Evolutionary conservation across 2,113 vertebrate species (phyloP), one percentile per base, ranked within the genome.

Genomic region (Columbina picui): DNA sequence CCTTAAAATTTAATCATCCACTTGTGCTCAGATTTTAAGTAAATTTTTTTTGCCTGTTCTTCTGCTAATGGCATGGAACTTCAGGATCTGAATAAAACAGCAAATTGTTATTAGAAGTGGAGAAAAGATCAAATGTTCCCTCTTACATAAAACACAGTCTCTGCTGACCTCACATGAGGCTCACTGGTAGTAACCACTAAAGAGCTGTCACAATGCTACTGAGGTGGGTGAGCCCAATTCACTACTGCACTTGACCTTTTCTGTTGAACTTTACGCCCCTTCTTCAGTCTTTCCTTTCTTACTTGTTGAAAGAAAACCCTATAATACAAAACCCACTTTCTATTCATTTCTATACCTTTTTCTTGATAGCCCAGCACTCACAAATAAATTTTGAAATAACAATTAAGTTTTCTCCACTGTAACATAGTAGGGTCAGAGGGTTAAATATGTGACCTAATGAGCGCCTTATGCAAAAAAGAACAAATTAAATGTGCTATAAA

Each of bases 81-180:
- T 78, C 87, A 89, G 61, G 27, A 90, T 85, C 89, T 76, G 75
- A 89, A 79, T 55, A 68, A 91, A 91, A 16, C 30, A 94, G 49
- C 41, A 89, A 87, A 76, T 63, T 55, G 15, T 75, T 82, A 70
- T 68, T 55, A 91, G 18, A 81, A 79, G 41, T 10, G 3, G 12
- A 84, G 10, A 87, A 75, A 78, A 82, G 36, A 71, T 22, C 29
- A 32, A 49, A 49, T 39, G 21, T 69, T 89, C 13, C 47, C 36
- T 36, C 11, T 83, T 57, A 53, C 7, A 87, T 38, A 57, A 79
- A 78, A 29, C 36, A 34, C 12, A 49, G 36, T 63, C 17, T 47
- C 60, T 82, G n/a, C 39, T 93, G 77, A 60, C 27, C 47, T 77
- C 45, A 34, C 1, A 1, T 25, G 32, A 65, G 34, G 29, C 38